Evolutionary conservation across 2,888 invertebrate species (phyloP).

Genomic region (Ceramica pisi): DNA sequence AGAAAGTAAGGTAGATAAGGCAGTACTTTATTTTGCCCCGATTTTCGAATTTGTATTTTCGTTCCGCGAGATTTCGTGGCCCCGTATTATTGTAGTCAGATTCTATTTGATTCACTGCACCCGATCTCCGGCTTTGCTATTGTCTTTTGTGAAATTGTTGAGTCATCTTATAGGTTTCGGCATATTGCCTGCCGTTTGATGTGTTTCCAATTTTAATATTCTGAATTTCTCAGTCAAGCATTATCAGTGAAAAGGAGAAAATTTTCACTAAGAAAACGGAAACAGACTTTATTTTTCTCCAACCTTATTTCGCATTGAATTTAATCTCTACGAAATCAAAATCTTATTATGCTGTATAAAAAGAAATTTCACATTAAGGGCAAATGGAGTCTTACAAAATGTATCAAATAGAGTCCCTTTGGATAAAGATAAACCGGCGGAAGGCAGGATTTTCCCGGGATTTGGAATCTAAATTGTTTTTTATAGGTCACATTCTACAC

Average conservation of each 20-base stretch:
- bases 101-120: constrained; percentile 56
- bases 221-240: not conserved
- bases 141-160: constrained; percentile 45
- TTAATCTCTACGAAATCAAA: constrained; percentile 59
- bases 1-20: constrained; percentile 62
- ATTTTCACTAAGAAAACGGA: constrained; percentile 35
- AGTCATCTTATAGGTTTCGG: constrained; percentile 37
- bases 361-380: constrained; percentile 62
- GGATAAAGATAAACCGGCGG: constrained; percentile 78
- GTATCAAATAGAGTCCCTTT: constrained; percentile 78
- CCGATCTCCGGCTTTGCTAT: constrained; percentile 40
- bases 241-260: constrained; percentile 15
- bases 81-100: constrained; percentile 51
- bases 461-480: constrained; percentile 79
- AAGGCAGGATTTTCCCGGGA: constrained; percentile 78
- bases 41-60: constrained; percentile 55
- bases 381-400: constrained; percentile 68
- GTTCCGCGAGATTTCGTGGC: constrained; percentile 35
- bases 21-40: constrained; percentile 41
- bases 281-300: constrained; percentile 22
- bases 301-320: constrained; percentile 53
- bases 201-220: constrained; percentile 36
- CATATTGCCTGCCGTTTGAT: constrained; percentile 17
- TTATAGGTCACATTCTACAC: constrained; percentile 65
- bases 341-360: constrained; percentile 62